These are phyloP conservation scores for Acanthurus tractus DNA, from an alignment of 2,797 vertebrate genomes.

Conservation along the genomic window DNA sequence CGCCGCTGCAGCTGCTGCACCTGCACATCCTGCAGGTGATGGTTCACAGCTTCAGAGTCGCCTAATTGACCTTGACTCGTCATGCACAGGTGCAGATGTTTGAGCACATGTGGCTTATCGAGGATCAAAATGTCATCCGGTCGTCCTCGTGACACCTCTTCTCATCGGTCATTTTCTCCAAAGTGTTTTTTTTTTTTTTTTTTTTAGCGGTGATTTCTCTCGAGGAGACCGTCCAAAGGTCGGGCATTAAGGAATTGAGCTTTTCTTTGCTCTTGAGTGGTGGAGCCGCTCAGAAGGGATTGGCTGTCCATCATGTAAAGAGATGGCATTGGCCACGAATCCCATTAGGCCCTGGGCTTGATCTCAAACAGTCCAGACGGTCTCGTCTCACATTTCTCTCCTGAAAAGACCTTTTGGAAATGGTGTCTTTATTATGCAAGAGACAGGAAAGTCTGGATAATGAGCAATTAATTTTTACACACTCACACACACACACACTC, in stretches of 20 bases:
- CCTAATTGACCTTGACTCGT: constrained; percentile 49
- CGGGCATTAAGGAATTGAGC: constrained; percentile 23
- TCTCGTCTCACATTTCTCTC: constrained; percentile 3
- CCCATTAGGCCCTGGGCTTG: constrained; percentile 45
- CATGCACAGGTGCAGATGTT: background rate
- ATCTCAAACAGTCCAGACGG: constrained; percentile 47
- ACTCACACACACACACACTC: constrained; percentile 4
- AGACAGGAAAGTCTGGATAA: constrained; percentile 13
- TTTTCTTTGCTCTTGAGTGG: constrained; percentile 35
- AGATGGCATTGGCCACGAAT: constrained; percentile 63
- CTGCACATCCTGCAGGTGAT: background rate
- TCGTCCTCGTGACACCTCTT: background rate
- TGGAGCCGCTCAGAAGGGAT: constrained; percentile 50
- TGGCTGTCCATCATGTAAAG: constrained; percentile 45
- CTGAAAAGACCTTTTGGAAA: constrained; percentile 28
- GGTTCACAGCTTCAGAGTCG: constrained; percentile 4
- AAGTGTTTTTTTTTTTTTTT: background rate
- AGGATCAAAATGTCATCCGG: constrained; percentile 20
- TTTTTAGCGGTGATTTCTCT: constrained; percentile 2
- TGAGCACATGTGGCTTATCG: background rate
- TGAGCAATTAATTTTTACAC: constrained; percentile 31
- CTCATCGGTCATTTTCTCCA: constrained; percentile 16
- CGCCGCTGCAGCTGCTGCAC: background rate
- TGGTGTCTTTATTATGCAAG: constrained; percentile 11
- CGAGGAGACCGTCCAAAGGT: constrained; percentile 33